Evolutionary conservation across 2,888 invertebrate species (phyloP).

Genomic region (Dysmachus trigonus): DNA sequence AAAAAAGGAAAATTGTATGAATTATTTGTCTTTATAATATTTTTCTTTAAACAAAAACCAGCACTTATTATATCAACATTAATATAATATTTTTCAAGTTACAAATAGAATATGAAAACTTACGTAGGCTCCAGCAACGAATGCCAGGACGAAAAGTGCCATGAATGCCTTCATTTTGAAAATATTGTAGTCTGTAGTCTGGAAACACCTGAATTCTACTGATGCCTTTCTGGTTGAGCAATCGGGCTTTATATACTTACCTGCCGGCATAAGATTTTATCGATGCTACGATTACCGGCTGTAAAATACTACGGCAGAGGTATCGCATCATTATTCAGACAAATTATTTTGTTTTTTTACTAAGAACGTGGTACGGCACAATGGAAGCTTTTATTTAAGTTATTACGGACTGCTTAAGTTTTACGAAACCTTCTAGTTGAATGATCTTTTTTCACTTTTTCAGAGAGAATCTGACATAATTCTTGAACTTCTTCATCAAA

Average conservation of each 20-base stretch:
- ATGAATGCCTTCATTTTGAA: constrained; percentile 44
- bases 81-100: background rate
- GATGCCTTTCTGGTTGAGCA: background rate
- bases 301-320: background rate
- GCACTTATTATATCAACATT: too few relatives aligned
- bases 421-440: background rate
- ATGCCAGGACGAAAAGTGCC: constrained; percentile 9
- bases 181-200: background rate
- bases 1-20: background rate
- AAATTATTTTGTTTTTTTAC: background rate
- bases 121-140: constrained; percentile 27
- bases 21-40: background rate
- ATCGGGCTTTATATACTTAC: constrained; percentile 1
- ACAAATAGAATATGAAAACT: background rate
- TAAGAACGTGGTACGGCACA: background rate
- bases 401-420: background rate
- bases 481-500: background rate
- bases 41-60: background rate
- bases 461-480: background rate
- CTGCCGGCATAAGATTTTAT: background rate
- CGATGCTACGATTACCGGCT: background rate
- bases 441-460: background rate
- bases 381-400: background rate
- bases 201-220: background rate
- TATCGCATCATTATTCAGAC: background rate